Conservation (phyloP, 1,140 invertebrate species). For the Drosophila bocki region DNA sequence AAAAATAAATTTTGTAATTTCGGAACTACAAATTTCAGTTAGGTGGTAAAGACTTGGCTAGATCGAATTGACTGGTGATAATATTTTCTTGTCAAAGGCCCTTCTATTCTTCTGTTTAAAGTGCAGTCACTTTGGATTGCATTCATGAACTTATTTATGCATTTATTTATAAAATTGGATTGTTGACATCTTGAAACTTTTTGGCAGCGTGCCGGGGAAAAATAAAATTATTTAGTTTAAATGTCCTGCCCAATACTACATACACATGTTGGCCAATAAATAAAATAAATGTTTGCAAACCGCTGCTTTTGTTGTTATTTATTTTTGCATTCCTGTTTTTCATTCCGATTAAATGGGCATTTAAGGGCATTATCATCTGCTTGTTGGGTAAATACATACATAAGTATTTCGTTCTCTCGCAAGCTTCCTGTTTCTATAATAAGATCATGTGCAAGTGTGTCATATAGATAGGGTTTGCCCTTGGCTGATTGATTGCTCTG, state of each 20-base stretch:
- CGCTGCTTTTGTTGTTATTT: conserved; percentile 23
- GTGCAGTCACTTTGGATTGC: neutral
- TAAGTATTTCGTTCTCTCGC: conserved; percentile 5
- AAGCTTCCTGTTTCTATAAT: conserved; percentile 45
- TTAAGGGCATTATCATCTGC: conserved; percentile 50
- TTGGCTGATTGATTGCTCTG: neutral
- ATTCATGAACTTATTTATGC: conserved; percentile 5
- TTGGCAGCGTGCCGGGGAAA: conserved; percentile 55
- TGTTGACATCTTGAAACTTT: conserved; percentile 59
- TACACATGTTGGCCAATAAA: conserved; percentile 7
- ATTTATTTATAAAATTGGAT: conserved; percentile 28
- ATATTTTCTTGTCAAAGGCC: too few species aligned
- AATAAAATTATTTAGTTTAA: conserved; percentile 37
- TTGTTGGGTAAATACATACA: neutral
- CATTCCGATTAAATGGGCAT: conserved; percentile 34
- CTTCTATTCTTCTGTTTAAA: neutral
- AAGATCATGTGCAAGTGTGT: conserved; percentile 13
- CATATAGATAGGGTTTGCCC: conserved; percentile 18
- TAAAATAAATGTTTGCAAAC: conserved; percentile 16
- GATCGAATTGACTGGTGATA: neutral
- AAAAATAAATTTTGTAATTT: neutral
- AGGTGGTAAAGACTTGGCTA: neutral
- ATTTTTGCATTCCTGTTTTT: conserved; percentile 19
- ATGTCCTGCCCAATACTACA: conserved; percentile 55
- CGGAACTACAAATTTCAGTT: neutral